Conservation (phyloP, 1,140 invertebrate genomes). For the Neodiprion pinetum region DNA sequence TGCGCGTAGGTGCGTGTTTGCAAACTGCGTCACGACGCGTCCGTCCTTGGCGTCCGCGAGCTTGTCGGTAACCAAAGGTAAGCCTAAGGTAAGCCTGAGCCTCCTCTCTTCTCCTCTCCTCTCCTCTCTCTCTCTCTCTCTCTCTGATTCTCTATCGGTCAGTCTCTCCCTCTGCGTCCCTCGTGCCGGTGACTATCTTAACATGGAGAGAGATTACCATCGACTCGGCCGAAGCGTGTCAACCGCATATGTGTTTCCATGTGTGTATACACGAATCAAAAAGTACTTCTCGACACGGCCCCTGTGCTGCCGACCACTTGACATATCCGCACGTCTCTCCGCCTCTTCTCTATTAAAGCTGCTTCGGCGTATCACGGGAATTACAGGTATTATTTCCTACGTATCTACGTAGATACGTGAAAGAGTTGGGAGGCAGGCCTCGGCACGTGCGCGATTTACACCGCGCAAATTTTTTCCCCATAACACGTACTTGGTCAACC, state of each 20-base stretch:
- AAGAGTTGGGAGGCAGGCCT: too few species aligned
- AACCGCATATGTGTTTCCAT: constrained; percentile 39
- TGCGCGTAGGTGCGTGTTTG: background rate
- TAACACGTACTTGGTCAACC: too few species aligned
- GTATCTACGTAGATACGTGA: too few species aligned
- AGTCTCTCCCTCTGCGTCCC: background rate
- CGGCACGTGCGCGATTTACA: too few species aligned
- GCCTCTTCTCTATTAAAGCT: too few species aligned
- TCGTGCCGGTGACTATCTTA: constrained; percentile 33
- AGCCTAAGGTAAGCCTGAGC: too few species aligned
- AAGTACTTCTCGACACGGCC: constrained; percentile 12
- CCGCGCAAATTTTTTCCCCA: too few species aligned
- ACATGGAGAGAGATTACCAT: constrained; percentile 58
- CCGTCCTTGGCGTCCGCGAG: background rate
- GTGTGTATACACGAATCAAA: constrained; percentile 15
- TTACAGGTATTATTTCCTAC: too few species aligned
- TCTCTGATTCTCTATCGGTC: background rate
- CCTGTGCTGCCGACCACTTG: background rate
- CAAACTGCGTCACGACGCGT: background rate
- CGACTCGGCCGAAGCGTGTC: constrained; percentile 52
- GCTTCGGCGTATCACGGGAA: too few species aligned
- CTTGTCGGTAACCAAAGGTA: too few species aligned
- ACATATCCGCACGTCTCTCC: too few species aligned
- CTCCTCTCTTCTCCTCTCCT: background rate
- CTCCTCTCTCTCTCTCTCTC: background rate